Base-by-base conservation (phyloP, 1,140 invertebrate species). In the Hyles vespertilio region DNA sequence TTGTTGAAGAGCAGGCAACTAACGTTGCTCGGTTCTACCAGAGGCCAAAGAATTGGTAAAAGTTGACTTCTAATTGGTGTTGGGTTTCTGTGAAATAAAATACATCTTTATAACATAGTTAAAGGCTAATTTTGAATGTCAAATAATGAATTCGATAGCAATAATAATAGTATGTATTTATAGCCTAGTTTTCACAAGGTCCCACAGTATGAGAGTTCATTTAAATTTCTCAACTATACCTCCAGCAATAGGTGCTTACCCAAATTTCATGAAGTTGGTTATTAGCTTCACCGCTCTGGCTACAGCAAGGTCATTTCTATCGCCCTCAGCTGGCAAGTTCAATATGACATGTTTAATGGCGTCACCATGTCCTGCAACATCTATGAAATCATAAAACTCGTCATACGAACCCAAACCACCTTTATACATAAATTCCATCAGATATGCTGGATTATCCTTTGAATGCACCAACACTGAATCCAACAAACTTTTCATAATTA, bases 371-470 rank as follows among this genome's bases (percentile, higher is more conserved):
- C 64, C 67, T 5, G 67, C 67, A 10, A 46, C 8, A 3, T 56
- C 43, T 1, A 68, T 58, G 12, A 49, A 49, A 32, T 63, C 50
- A 46, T 63, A 72, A 36, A 65, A 62, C 7, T 52, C 10, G 8
- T 72, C 70, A n/a, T 56, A 46, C 11, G 52, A 46, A 8, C 61
- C 64, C 52, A 69, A 12, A 11, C 56, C 47, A 54, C 67, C 64
- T 63, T 60, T 67, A 44, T 65, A 59, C 7, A 57, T 61, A 48
- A 69, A 72, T 46, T 72, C 70, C 64, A 72, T 61, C 10, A 64
- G 46, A 51, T 72, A 72, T 4, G 67, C 62, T 4, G 40, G 36
- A 22, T 67, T 45, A 7, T 33, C 32, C 47, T 59, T 59, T 2
- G 59, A 46, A 54, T 69, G 61, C n/a, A 49, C 46, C 12, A 62